Evolutionary conservation across 2,113 vertebrate species (phyloP), one percentile per base, ranked within the genome.

Genomic region (Motacilla tschutschensis): DNA sequence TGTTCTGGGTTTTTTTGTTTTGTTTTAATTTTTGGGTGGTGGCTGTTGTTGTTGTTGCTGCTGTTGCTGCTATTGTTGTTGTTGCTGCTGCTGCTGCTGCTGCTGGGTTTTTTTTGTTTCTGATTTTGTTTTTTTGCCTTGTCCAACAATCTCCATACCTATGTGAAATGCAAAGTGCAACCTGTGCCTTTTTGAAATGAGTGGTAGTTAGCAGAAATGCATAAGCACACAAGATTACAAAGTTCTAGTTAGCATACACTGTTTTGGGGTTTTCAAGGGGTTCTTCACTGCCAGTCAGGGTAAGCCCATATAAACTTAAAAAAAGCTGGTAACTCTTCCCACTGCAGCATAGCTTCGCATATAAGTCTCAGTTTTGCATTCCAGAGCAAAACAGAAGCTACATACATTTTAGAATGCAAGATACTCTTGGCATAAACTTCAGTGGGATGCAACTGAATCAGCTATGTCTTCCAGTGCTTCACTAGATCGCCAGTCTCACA

Each of bases 281-380:
- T 20, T 87, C 17, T 59, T 67, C 33, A 64, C 19, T 77, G 38
- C 8, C 20, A 69, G 26, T 15, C 54, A n/a, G 9, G 2, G 15
- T 12, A 69, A 84, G 26, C 4, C 36, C 33, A 22, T 25, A 5
- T 43, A 51, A 33, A n/a, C 8, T 48, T 66, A 19, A 62, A 81
- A 81, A 66, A 47, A 40, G 4, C 11, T 85, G 18, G 11, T 3
- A 16, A 10, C 5, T 53, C 36, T 81, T 24, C 5, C 26, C 10
- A 14, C 29, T 85, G 26, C 36, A 47, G 1, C 4, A 5, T 2
- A 63, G 28, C 8, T 70, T 78, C 33, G 19, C 10, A 24, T 10
- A 0, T 21, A 48, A 70, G 2, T n/a, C 33, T 40, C 20, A 50
- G 8, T 51, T 77, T 80, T 2, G 0, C 4, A 20, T 2, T 24